Conservation (phyloP, 2,113 vertebrate species). For the Chlamydotis undulata region DNA sequence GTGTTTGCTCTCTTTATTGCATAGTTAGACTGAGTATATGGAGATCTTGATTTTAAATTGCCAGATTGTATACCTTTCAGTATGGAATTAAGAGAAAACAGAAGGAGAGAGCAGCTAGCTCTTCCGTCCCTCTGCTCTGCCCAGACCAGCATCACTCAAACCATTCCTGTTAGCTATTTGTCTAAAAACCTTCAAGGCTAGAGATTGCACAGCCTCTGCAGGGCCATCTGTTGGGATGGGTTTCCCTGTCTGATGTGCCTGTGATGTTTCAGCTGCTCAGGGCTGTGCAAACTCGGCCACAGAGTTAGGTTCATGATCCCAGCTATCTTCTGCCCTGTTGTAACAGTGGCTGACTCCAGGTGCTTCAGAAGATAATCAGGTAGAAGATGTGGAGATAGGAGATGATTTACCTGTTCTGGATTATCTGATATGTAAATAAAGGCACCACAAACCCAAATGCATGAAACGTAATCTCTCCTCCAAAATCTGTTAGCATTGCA, state of each 20-base stretch:
- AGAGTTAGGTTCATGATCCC: neutral
- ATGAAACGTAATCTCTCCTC: neutral
- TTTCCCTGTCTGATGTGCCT: neutral
- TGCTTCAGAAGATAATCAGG: neutral
- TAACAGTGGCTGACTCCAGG: neutral
- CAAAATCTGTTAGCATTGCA: neutral
- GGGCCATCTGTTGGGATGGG: rapidly evolving
- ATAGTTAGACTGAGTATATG: neutral
- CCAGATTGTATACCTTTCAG: neutral
- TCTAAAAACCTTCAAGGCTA: neutral
- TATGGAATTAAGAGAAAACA: neutral
- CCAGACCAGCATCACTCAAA: neutral
- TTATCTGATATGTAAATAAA: neutral
- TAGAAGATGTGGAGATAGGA: neutral
- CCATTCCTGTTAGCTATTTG: neutral
- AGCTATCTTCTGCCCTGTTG: neutral
- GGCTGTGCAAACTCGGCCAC: neutral
- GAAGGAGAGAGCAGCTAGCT: neutral
- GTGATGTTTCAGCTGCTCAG: neutral
- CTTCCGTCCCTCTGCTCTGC: neutral
- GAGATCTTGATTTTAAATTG: neutral
- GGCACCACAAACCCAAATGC: neutral
- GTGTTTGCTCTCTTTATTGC: neutral
- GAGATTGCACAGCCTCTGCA: neutral
- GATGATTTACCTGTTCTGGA: neutral